Percentiles rank a stretch among this genome's conserved stretches.
phyloP scores from a whole-genome alignment of 2,797 vertebrate genomes.

The Simalia tracyae region DNA sequence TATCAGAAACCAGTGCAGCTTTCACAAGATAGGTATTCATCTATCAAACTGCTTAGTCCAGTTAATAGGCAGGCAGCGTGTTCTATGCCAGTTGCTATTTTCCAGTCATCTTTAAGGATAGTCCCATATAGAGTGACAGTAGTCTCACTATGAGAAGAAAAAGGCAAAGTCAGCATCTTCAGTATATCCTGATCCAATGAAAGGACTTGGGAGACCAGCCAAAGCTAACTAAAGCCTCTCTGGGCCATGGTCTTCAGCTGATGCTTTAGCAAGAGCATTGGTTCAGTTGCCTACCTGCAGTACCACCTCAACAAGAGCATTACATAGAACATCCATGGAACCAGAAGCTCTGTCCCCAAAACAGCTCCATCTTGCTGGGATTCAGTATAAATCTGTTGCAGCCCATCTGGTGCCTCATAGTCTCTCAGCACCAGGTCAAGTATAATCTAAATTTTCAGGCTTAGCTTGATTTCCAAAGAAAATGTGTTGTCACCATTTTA shows the following conservation, averaged over 20 bases:
- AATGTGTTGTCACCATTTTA: constrained; percentile 35
- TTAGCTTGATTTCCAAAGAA: constrained; percentile 40
- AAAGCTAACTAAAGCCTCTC: background rate
- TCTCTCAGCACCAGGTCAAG: background rate
- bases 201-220: background rate
- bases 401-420: background rate
- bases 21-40: background rate
- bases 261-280: background rate
- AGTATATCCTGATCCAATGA: background rate
- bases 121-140: background rate
- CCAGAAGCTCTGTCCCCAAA: background rate
- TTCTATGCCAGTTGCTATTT: background rate
- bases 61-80: background rate
- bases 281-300: background rate
- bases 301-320: background rate
- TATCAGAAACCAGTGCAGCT: background rate
- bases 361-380: background rate
- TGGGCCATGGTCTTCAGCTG: background rate
- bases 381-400: background rate
- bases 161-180: background rate
- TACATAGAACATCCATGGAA: background rate
- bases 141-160: background rate
- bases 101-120: background rate
- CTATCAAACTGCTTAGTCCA: background rate
- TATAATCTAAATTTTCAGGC: constrained; percentile 13